Percentiles rank a stretch among this genome's conserved stretches.
Conservation (phyloP, 2,888 invertebrate genomes). For the Lasiommata megera region DNA sequence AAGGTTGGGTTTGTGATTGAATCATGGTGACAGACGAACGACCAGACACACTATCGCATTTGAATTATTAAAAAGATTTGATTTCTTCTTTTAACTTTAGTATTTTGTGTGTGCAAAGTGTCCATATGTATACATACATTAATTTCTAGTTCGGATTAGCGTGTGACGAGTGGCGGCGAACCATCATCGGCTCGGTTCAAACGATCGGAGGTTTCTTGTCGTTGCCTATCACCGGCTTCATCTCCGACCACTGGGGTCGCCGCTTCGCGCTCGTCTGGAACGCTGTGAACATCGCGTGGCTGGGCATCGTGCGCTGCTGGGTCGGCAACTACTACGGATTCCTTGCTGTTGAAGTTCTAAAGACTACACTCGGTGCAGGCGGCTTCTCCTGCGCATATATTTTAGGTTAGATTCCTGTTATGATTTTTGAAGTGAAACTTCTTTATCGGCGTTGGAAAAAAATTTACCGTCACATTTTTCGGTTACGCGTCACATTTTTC, state of each 20-base stretch:
- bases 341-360: conserved; percentile 84
- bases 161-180: conserved; percentile 85
- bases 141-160: conserved; percentile 79
- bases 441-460: too few species aligned
- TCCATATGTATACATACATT: not conserved
- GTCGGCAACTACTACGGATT: conserved; percentile 84
- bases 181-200: conserved; percentile 85
- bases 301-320: conserved; percentile 81
- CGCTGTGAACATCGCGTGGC: conserved; percentile 80
- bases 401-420: conserved; percentile 67
- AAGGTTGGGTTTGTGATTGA: too few species aligned
- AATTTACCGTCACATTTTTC: too few species aligned
- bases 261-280: conserved; percentile 78
- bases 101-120: too few species aligned
- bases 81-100: too few species aligned
- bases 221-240: conserved; percentile 84
- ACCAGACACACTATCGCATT: too few species aligned
- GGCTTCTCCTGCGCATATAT: conserved; percentile 87
- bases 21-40: too few species aligned
- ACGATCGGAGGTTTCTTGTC: conserved; percentile 85
- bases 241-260: conserved; percentile 87
- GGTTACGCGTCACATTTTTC: too few species aligned
- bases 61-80: too few species aligned
- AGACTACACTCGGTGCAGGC: conserved; percentile 84
- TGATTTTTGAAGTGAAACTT: not conserved